A percentile compares a stretch with the other conserved stretches of the same genome.
Conservation (phyloP, 2,888 invertebrate species). For the Polyommatus iphigenia region DNA sequence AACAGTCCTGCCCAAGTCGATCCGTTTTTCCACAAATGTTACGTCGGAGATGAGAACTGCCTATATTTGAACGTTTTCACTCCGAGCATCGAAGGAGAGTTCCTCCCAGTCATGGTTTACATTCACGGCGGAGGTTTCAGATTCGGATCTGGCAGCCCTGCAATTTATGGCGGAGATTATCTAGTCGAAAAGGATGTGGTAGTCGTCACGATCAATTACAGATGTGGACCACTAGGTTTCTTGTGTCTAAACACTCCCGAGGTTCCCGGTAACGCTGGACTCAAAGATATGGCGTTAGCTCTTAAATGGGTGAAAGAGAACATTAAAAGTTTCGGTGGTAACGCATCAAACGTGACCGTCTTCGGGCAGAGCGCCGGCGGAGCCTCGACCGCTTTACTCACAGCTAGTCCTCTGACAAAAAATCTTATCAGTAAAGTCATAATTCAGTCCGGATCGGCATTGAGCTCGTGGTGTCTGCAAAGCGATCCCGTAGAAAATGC, state of each 20-base stretch:
- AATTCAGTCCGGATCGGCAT: slow-evolving; percentile 63
- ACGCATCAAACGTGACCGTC: slow-evolving; percentile 64
- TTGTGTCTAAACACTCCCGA: slow-evolving; percentile 68
- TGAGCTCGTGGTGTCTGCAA: slow-evolving; percentile 54
- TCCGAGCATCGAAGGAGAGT: slow-evolving; percentile 75
- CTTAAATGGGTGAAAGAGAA: slow-evolving; percentile 68
- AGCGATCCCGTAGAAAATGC: slow-evolving; percentile 62
- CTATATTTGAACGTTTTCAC: slow-evolving; percentile 85
- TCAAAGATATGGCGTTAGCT: slow-evolving; percentile 68
- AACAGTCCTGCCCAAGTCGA: slow-evolving; percentile 81
- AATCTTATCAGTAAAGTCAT: slow-evolving; percentile 63
- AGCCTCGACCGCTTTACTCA: slow-evolving; percentile 52
- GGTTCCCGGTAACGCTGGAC: slow-evolving; percentile 70
- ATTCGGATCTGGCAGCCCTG: slow-evolving; percentile 75
- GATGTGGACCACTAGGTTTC: slow-evolving; percentile 72
- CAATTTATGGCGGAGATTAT: slow-evolving; percentile 73
- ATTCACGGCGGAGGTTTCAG: slow-evolving; percentile 79
- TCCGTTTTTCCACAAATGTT: slow-evolving; percentile 57
- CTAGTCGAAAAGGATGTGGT: slow-evolving; percentile 80
- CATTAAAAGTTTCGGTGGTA: slow-evolving; percentile 68
- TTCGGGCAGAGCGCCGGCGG: slow-evolving; percentile 70
- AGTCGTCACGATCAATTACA: slow-evolving; percentile 79
- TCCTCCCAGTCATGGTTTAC: slow-evolving; percentile 80
- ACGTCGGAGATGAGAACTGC: slow-evolving; percentile 83
- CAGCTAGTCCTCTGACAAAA: slow-evolving; percentile 65